Percentiles rank a stretch among this genome's conserved stretches.
Conservation (phyloP, 2,113 vertebrate genomes). For the Pao palembangensis region DNA sequence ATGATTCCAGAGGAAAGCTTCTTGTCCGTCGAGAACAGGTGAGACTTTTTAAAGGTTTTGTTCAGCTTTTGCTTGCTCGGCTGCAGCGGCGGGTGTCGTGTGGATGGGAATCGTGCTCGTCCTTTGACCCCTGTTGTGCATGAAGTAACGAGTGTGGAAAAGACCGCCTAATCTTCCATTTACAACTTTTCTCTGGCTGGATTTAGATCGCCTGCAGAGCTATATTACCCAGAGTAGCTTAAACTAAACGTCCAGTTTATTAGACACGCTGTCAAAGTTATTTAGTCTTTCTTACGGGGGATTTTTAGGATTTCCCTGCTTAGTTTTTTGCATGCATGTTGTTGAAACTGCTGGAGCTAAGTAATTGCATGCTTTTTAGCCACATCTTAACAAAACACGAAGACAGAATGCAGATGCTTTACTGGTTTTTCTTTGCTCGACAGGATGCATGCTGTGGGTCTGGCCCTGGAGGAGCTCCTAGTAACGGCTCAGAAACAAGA, state of each 20-base stretch:
- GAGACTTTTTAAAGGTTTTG: slow-evolving; percentile 7
- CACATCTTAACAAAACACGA: no score
- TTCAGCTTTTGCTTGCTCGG: background rate
- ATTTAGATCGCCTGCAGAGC: background rate
- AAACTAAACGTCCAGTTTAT: no score
- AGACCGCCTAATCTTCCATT: background rate
- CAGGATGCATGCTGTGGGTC: slow-evolving; percentile 58
- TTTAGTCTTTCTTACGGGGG: no score
- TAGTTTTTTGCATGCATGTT: slow-evolving; percentile 14
- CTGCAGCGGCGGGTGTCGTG: background rate
- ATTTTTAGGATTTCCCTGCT: background rate
- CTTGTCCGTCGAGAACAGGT: slow-evolving; percentile 53
- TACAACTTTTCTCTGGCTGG: background rate
- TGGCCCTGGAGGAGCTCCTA: slow-evolving; percentile 67
- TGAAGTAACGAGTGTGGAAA: background rate
- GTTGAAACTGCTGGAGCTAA: slow-evolving; percentile 1
- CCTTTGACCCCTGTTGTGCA: slow-evolving; percentile 27
- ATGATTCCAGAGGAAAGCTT: slow-evolving; percentile 55
- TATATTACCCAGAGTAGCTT: background rate
- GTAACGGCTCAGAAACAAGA: slow-evolving; percentile 64
- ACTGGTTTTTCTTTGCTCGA: background rate
- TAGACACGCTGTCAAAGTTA: no score
- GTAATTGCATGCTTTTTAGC: no score
- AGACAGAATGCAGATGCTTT: background rate
- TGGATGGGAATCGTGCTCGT: slow-evolving; percentile 20